These are phyloP conservation scores for Saguinus imperator DNA, from an alignment of 2,113 vertebrate species.

Conservation along the genomic window DNA sequence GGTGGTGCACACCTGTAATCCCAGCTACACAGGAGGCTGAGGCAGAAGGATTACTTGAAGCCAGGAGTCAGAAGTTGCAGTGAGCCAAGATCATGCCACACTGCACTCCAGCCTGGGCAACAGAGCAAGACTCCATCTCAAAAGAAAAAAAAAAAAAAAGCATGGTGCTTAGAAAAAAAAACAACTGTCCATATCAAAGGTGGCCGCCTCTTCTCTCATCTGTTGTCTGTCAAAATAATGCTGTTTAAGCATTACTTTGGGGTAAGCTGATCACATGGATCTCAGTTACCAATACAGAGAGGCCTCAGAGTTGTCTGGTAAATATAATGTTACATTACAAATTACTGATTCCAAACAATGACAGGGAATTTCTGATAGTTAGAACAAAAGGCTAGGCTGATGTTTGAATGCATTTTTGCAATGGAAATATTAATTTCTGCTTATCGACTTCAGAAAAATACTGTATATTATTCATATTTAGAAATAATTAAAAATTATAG, in stretches of 20 bases:
- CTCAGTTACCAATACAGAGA: neutral
- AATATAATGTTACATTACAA: neutral
- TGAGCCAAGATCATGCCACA: neutral
- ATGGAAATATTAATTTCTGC: neutral
- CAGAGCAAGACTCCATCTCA: neutral
- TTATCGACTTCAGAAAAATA: constrained; percentile 28
- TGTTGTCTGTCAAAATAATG: neutral
- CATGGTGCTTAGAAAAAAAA: neutral
- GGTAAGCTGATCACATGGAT: neutral
- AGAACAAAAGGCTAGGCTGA: constrained; percentile 4
- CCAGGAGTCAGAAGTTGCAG: neutral
- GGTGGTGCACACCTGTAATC: neutral
- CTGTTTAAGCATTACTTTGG: neutral
- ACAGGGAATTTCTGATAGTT: constrained; percentile 23
- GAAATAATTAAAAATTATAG: constrained; percentile 36
- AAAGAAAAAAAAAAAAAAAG: neutral
- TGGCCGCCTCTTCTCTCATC: neutral
- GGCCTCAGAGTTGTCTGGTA: neutral
- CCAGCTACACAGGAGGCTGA: neutral
- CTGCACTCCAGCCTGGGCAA: neutral
- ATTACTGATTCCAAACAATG: neutral
- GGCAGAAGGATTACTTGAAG: neutral
- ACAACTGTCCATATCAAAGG: neutral
- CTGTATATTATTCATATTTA: neutral
- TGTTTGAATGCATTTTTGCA: constrained; percentile 7